Evolutionary conservation across 2,888 invertebrate genomes (phyloP).

Genomic region (Idaea straminata): DNA sequence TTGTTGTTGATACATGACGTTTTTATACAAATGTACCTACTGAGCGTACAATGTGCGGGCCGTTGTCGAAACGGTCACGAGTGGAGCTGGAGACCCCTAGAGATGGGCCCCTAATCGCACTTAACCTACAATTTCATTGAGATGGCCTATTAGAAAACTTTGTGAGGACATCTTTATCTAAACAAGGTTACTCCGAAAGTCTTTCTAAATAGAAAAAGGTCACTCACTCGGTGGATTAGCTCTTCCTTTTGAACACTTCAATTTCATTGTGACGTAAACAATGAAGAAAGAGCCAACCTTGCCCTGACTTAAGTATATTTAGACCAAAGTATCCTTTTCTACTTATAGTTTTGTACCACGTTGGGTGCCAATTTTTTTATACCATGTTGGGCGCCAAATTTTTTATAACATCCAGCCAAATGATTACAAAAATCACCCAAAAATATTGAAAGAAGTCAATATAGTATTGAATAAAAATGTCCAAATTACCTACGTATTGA

Average conservation of each 20-base stretch:
- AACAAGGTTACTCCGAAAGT: not conserved
- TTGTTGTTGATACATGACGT: too few relatives aligned
- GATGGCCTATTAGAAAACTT: not conserved
- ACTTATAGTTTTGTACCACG: not conserved
- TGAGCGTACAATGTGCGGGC: too few relatives aligned
- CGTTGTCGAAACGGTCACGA: too few relatives aligned
- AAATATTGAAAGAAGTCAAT: too few relatives aligned
- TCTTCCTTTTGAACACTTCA: conserved; percentile 2
- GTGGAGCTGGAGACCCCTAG: too few relatives aligned
- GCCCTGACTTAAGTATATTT: not conserved
- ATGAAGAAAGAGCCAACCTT: not conserved
- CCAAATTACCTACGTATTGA: too few relatives aligned
- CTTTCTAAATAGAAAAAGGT: conserved; percentile 6
- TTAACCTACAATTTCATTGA: not conserved
- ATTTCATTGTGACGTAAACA: not conserved
- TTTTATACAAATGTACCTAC: too few relatives aligned
- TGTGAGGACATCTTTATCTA: not conserved
- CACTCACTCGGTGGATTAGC: not conserved
- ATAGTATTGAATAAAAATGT: too few relatives aligned
- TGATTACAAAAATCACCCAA: not conserved
- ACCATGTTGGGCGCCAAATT: not conserved
- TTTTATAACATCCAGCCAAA: not conserved
- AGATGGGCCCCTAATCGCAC: too few relatives aligned
- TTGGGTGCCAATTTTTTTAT: not conserved
- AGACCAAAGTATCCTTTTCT: not conserved